Conservation (phyloP, 2,113 vertebrate species). For the Hemicordylus capensis region DNA sequence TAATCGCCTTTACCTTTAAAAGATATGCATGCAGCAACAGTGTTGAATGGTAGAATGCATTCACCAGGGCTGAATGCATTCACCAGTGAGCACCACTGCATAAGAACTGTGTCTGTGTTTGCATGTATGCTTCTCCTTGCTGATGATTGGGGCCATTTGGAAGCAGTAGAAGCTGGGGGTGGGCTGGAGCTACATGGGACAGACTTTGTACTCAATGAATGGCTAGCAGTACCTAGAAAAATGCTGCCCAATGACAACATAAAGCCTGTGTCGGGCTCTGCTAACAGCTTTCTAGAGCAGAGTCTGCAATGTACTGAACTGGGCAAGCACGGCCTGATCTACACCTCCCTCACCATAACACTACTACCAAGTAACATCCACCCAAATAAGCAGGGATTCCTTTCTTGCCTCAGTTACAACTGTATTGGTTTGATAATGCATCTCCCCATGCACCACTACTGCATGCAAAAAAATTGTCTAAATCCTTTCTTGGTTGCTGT, state of each 20-base stretch:
- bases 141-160: neutral
- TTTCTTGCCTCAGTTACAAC: neutral
- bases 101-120: no score
- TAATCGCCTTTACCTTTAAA: no score
- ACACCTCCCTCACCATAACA: neutral
- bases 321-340: neutral
- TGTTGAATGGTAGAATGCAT: no score
- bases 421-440: neutral
- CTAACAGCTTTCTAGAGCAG: neutral
- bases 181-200: no score
- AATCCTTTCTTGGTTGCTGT: neutral
- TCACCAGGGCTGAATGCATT: no score
- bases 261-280: neutral
- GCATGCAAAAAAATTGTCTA: neutral
- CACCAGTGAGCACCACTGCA: no score
- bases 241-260: neutral
- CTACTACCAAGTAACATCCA: neutral
- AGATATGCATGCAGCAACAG: no score
- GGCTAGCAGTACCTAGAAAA: neutral
- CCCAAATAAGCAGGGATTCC: neutral
- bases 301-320: neutral
- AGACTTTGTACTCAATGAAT: neutral
- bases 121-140: neutral
- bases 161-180: neutral
- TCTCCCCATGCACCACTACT: neutral